Conservation (phyloP, 2,113 vertebrate genomes). For the Todiramphus saurophagus region DNA sequence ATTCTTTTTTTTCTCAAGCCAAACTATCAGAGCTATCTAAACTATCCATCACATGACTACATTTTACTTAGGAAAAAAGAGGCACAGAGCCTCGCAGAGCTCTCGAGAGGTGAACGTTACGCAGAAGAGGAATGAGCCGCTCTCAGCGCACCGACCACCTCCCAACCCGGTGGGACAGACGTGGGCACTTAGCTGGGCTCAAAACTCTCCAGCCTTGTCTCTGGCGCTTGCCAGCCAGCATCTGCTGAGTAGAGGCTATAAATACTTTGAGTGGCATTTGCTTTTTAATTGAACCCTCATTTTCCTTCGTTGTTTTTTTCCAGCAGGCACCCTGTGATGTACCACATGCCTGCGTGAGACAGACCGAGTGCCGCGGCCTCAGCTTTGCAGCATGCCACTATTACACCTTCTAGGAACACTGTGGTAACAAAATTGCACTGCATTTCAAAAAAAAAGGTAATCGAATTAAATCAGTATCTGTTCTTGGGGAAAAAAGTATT, state of each 20-base stretch:
- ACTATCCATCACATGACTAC: rapidly evolving
- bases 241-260: background rate
- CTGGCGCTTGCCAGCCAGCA: background rate
- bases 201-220: background rate
- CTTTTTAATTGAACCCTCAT: background rate
- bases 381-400: background rate
- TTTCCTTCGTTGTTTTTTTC: background rate
- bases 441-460: background rate
- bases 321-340: background rate
- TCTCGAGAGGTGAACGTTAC: rapidly evolving
- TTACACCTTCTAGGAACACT: background rate
- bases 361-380: background rate
- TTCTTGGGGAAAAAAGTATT: background rate
- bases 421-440: background rate
- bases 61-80: rapidly evolving
- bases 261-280: background rate
- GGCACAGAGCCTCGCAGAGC: background rate
- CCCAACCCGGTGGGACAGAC: rapidly evolving
- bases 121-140: rapidly evolving
- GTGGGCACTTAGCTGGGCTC: background rate
- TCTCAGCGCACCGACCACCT: background rate
- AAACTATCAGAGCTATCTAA: rapidly evolving
- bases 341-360: background rate
- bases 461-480: constrained; percentile 13
- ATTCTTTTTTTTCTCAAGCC: background rate